These are phyloP conservation scores for Dryobates pubescens DNA, from an alignment of 2,797 vertebrate species.

Conservation along the genomic window DNA sequence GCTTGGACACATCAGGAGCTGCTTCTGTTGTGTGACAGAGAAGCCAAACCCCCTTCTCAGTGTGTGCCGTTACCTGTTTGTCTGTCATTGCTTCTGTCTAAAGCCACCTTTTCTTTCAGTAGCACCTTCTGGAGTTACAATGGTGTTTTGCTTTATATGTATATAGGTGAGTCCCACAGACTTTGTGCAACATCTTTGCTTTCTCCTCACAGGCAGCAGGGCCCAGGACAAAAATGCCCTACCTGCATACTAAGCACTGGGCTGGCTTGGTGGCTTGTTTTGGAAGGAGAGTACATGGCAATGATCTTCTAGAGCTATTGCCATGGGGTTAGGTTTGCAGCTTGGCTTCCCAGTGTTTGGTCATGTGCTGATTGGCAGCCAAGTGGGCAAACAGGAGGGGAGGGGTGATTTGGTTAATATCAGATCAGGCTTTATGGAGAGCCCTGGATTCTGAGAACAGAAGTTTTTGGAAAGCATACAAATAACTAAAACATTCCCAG, in stretches of 20 bases:
- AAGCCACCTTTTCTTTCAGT: neutral
- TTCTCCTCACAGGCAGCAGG: neutral
- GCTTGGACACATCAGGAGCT: neutral
- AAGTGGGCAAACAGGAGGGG: slow-evolving; percentile 51
- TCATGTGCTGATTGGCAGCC: slow-evolving; percentile 28
- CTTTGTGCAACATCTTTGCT: neutral
- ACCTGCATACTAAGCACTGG: neutral
- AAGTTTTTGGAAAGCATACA: slow-evolving; percentile 50
- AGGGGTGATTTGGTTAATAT: slow-evolving; percentile 43
- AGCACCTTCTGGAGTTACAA: neutral
- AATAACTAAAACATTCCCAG: slow-evolving; percentile 45
- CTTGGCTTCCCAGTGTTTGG: slow-evolving; percentile 20
- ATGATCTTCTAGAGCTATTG: neutral
- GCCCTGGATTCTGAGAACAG: slow-evolving; percentile 48
- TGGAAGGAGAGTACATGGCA: neutral
- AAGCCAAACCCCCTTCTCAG: neutral
- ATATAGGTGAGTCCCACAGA: neutral
- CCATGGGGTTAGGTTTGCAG: neutral
- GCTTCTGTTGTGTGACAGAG: neutral
- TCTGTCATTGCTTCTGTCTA: neutral
- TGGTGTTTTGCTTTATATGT: neutral
- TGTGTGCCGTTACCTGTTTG: neutral
- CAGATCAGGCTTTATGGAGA: slow-evolving; percentile 45
- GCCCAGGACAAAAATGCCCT: neutral
- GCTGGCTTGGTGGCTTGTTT: neutral